Evolutionary conservation across 2,797 vertebrate genomes (phyloP), one percentile per base, ranked within the genome.

Genomic region (Enteromius unitaeniatus): DNA sequence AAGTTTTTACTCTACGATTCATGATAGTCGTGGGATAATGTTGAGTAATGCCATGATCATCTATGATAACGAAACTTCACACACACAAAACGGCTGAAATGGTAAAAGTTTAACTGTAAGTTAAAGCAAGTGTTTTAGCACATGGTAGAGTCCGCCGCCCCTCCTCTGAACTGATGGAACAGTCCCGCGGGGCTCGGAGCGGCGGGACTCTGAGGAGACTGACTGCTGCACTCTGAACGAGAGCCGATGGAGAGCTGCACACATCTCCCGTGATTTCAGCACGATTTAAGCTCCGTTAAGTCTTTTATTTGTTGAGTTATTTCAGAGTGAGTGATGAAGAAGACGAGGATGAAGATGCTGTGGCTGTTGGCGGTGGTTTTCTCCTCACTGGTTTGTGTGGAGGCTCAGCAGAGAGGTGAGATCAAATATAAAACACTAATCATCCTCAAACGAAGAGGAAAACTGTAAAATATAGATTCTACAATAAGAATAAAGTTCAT

Each of bases 401-500:
- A 79, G 68, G 47, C 94, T 86, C 94, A 95, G 91, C 94, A 94
- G 84, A 93, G 93, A 95, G 95, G 95, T 95, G 94, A 96, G 95
- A 72, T 60, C 76, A 6, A 1, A 19, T 2, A 74, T 4, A 34
- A 34, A 28, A 74, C 28, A 13, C 31, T 3, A 3, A 2, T 2
- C 42, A n/a, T n/a, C n/a, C n/a, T n/a, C 37, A 40, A 40, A 40
- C 37, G 7, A 40, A 13, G 42, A 45, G 42, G 11, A 10, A 49
- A 72, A 49, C 45, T 19, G 45, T 1, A 19, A 67, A 37, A 4
- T n/a, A n/a, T n/a, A n/a, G n/a, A n/a, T n/a, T n/a, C n/a, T n/a
- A n/a, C n/a, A n/a, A n/a, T n/a, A n/a, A n/a, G n/a, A n/a, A n/a
- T n/a, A 53, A 34, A 31, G 23, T 26, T 13, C 1, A 31, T 31